Evolutionary conservation across 2,113 vertebrate genomes (phyloP).

Genomic region (Ageneiosus marmoratus): DNA sequence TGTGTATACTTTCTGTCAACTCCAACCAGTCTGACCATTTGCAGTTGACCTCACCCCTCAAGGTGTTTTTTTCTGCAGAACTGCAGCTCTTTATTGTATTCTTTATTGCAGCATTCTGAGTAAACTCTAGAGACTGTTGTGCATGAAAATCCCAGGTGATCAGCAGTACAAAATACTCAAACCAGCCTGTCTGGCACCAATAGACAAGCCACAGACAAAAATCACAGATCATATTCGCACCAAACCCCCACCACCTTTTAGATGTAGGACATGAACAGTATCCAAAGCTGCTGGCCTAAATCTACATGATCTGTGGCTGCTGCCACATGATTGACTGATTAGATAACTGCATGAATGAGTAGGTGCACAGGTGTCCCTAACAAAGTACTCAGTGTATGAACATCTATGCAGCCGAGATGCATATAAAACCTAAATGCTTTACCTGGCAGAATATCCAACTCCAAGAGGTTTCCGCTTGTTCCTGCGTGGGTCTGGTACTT

Average conservation of each 20-base stretch:
- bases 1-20: too few relatives aligned
- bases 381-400: background rate
- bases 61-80: background rate
- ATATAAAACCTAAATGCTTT: conserved; percentile 11
- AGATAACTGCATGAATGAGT: background rate
- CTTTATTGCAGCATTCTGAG: background rate
- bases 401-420: background rate
- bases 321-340: background rate
- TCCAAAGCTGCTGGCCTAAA: background rate
- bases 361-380: background rate
- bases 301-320: background rate
- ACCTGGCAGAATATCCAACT: conserved; percentile 91
- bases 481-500: conserved; percentile 84
- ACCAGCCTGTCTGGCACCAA: background rate
- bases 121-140: background rate
- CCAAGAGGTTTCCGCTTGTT: conserved; percentile 88
- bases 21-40: background rate
- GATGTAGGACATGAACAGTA: background rate
- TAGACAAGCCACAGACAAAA: background rate
- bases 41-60: background rate
- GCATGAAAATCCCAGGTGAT: background rate
- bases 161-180: background rate
- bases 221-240: background rate
- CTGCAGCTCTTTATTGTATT: background rate
- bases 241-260: too few relatives aligned